Base-by-base conservation (phyloP, 1,140 invertebrate species). In the Bombus huntii region DNA sequence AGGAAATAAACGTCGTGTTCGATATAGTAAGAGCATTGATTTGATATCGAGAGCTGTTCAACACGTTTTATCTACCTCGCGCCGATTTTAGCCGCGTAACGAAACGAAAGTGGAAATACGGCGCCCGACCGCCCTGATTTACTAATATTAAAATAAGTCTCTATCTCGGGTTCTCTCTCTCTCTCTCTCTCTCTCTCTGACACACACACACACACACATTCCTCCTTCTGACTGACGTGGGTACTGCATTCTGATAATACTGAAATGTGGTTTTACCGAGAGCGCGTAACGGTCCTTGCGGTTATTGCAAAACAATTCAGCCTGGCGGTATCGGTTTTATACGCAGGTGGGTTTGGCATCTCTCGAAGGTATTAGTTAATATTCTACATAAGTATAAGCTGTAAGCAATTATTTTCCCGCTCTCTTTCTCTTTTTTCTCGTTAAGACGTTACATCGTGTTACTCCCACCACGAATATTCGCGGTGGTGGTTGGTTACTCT, bases 261-360 rank as follows among this genome's bases (percentile, higher is more conserved):
- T 79, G 81, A 85, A 80, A 77, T 80, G 81, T 65, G 62, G 88
- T 90, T 87, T 83, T 70, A 57, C 77, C 57, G 47, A 9, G 72
- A 65, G 68, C 28, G 37, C 28, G 72, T 78, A 88, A 88, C 76
- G 86, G 88, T 71, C 89, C 62, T 82, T 74, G 81, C 82, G 72
- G 79, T 90, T 90, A 84, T 90, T 90, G 87, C 89, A 84, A 90
- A 90, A 90, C 80, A 78, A 90, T 90, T 90, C 81, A 74, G n/a
- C 65, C 68, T 71, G 13, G 57, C 68, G 34, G 62, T 80, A 73
- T 85, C 53, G 72, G 37, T 53, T 62, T 65, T 59, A 57, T 66
- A 81, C 39, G 62, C 74, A 87, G 57, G 80, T 88, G 83, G 80
- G 87, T 88, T 90, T 72, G 73, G 87, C 72, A 87, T 78, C 72